Evolutionary conservation across 2,113 vertebrate genomes (phyloP), one percentile per base, ranked within the genome.

Genomic region (Sturnus vulgaris): DNA sequence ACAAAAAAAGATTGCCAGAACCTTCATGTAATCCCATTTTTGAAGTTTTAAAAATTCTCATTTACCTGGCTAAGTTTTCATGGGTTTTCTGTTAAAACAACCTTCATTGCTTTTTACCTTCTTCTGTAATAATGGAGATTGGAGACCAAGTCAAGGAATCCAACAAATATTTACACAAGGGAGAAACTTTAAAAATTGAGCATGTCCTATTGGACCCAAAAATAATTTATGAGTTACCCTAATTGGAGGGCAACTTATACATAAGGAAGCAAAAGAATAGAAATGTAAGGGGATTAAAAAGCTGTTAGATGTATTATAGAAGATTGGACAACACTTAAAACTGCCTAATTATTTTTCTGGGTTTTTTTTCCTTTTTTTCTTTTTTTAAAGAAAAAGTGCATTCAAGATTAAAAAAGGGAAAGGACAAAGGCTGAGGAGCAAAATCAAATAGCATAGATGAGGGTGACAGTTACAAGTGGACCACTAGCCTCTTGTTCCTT

Each of bases 351-450:
- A 6, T 40, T 50, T 11, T 12, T 8, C 3, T 7, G 12, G 40
- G 40, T 42, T 42, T 15, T 1, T 5, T 8, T 10, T 25, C 13
- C 23, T 3, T 10, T 5, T 8, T 17, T 8, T 10, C 20, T 23
- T 16, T 19, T 33, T n/a, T 12, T 6, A 23, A 7, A 28, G 19
- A 33, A 3, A 19, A 63, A 5, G 28, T 50, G 31, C 8, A 19
- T 25, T 79, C 9, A 56, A 35, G 4, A 31, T 23, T 28, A 47
- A 71, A 52, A 44, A 66, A 52, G 19, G 35, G 64, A 83, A 25
- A 28, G 25, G 4, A 71, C 86, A 69, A 14, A 50, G 28, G 4
- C 5, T 64, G 19, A 82, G 17, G 18, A 75, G 20, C 3, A 76
- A 86, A 93, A 93, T 25, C 6, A 37, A 31, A 78, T 37, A 35